These are phyloP conservation scores for Tonatia bakeri DNA, from an alignment of 2,113 vertebrate species.

Conservation along the genomic window DNA sequence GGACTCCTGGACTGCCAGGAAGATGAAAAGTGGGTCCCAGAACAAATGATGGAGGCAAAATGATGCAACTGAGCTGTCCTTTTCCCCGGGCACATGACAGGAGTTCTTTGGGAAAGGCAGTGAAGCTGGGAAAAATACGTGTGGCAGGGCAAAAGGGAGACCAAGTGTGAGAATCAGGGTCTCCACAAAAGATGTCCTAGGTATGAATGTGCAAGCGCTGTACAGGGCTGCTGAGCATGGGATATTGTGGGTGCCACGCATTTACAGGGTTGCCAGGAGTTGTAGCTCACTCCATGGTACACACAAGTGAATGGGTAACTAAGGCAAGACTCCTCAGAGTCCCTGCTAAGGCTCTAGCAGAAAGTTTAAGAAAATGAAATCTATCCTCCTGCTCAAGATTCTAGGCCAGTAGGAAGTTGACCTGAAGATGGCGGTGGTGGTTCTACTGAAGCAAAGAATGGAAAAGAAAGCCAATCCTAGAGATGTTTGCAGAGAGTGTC, in stretches of 20 bases:
- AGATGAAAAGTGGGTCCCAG: too few relatives aligned
- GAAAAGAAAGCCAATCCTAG: neutral
- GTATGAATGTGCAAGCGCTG: neutral
- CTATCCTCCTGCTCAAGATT: neutral
- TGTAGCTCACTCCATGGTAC: neutral
- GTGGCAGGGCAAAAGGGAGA: too few relatives aligned
- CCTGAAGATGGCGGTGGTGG: neutral
- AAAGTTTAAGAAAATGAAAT: neutral
- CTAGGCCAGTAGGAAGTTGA: neutral
- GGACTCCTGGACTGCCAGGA: too few relatives aligned
- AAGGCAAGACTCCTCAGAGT: neutral
- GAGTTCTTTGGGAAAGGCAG: too few relatives aligned
- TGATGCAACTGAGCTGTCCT: too few relatives aligned
- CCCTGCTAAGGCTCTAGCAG: neutral
- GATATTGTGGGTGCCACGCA: too few relatives aligned
- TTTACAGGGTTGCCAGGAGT: neutral
- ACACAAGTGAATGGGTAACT: too few relatives aligned
- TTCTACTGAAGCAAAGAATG: neutral
- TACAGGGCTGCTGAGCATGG: too few relatives aligned
- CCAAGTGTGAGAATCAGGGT: neutral
- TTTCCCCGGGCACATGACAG: rapidly evolving
- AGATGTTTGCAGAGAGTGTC: neutral
- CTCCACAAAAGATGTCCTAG: too few relatives aligned
- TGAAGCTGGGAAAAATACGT: too few relatives aligned
- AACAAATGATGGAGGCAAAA: too few relatives aligned